Conservation (phyloP, 2,113 vertebrate species). For the Turnix velox region DNA sequence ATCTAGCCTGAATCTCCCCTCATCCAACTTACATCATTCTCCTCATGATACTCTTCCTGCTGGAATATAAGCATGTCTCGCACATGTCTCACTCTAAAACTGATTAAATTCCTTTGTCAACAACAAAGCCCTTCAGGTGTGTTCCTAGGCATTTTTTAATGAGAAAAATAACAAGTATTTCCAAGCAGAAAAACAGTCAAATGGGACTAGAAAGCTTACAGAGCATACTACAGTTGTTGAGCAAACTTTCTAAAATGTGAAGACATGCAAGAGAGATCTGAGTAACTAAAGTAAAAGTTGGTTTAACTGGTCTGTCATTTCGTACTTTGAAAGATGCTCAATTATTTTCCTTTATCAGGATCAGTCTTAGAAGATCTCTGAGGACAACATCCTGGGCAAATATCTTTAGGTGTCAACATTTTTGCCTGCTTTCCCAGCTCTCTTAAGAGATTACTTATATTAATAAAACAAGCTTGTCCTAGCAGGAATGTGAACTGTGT, state of each 20-base stretch:
- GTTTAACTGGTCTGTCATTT: neutral
- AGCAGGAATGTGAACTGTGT: neutral
- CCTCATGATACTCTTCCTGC: neutral
- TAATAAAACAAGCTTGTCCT: constrained; percentile 38
- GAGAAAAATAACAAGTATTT: neutral
- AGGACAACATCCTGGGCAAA: constrained; percentile 1
- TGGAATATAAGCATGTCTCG: neutral
- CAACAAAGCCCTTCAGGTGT: neutral
- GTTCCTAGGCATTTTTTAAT: neutral
- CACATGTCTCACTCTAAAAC: neutral
- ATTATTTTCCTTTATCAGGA: neutral
- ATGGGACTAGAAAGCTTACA: neutral
- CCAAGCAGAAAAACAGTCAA: neutral
- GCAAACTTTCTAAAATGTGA: neutral
- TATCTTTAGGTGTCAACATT: neutral
- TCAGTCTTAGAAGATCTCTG: neutral
- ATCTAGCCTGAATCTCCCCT: no score
- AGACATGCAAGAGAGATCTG: neutral
- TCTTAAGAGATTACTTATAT: neutral
- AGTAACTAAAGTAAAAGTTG: neutral
- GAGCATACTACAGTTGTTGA: neutral
- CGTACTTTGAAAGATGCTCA: neutral
- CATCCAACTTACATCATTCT: no score
- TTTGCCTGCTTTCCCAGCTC: neutral
- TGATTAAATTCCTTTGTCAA: neutral